Base-by-base conservation (phyloP, 2,113 vertebrate species). In the Bucco capensis region DNA sequence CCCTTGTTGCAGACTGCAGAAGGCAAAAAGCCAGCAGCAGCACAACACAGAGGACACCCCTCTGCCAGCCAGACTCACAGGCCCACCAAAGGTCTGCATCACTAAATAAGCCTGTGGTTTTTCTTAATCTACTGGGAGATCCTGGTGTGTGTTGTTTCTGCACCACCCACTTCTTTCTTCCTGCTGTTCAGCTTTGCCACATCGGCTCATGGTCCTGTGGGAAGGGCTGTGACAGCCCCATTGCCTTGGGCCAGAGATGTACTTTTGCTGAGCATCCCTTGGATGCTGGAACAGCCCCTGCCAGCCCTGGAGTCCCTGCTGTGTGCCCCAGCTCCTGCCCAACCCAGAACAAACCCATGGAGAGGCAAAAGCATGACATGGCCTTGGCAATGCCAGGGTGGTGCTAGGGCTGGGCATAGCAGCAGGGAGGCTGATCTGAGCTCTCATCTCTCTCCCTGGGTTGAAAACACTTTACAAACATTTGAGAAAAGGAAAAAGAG, bases 381-480 rank as follows among this genome's bases (percentile, higher is more conserved):
- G 12, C 40, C 65, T 67, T 7, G 6, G 35, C 11, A 54, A 60
- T 7, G 1, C 17, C 5, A 2, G 6, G 19, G 47, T 50, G 31
- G 22, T 28, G 19, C 30, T 0, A 0, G n/a, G 10, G 24, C 10
- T 2, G 4, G 74, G 28, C 62, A 19, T 0, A 5, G 58, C 27
- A 44, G 58, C 1, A 2, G 8, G 24, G 28, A 7, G 16, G 14
- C 10, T 80, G 67, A n/a, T 40, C 44, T 49, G 33, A 82, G 67
- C 15, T 60, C 14, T 70, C 13, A 4, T 24, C 14, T 49, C 57
- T 75, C 35, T 61, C 12, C 13, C 30, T 49, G 15, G 28, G 27
- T 21, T 73, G 54, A 46, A 80, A 86, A 75, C 9, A n/a, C 11
- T 69, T 83, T 14, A 12, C 22, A 42, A 67, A 58, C 8, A 14